A percentile compares a stretch with the other conserved stretches of the same genome.
Evolutionary conservation across 2,888 invertebrate species (phyloP).

Genomic region (Oithona nana): DNA sequence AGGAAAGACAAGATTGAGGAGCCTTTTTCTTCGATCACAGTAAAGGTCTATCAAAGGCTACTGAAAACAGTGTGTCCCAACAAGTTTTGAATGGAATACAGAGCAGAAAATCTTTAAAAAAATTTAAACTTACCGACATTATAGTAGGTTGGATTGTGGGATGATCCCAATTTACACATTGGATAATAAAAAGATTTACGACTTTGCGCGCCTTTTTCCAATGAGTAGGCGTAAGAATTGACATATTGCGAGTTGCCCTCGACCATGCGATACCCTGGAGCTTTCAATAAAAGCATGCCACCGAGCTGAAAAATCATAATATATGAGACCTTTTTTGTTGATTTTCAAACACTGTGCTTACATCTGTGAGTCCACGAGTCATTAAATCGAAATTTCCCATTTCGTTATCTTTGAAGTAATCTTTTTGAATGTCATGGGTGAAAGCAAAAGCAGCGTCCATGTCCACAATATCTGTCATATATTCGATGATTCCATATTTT

Average conservation of each 20-base stretch:
- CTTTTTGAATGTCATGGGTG: conserved; percentile 29
- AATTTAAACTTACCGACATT: no score
- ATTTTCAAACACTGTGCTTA: conserved; percentile 26
- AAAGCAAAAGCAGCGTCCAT: conserved; percentile 23
- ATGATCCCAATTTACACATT: no score
- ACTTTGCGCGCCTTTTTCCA: no score
- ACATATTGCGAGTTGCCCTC: not conserved
- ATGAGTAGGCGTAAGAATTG: conserved; percentile 19
- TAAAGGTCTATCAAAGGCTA: no score
- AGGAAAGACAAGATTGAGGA: no score
- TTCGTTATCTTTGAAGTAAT: conserved; percentile 29
- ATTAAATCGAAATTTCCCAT: conserved; percentile 30
- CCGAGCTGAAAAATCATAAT: not conserved
- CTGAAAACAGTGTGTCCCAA: no score
- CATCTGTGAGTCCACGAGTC: conserved; percentile 34
- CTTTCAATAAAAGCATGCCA: not conserved
- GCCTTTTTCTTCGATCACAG: no score
- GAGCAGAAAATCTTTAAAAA: no score
- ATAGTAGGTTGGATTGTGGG: no score
- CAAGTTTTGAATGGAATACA: no score
- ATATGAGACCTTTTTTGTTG: not conserved
- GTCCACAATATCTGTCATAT: not conserved
- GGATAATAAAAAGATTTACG: no score
- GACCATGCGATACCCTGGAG: not conserved
- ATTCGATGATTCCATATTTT: not conserved